Conservation (phyloP, 2,797 vertebrate genomes). For the Bradypodion pumilum region DNA sequence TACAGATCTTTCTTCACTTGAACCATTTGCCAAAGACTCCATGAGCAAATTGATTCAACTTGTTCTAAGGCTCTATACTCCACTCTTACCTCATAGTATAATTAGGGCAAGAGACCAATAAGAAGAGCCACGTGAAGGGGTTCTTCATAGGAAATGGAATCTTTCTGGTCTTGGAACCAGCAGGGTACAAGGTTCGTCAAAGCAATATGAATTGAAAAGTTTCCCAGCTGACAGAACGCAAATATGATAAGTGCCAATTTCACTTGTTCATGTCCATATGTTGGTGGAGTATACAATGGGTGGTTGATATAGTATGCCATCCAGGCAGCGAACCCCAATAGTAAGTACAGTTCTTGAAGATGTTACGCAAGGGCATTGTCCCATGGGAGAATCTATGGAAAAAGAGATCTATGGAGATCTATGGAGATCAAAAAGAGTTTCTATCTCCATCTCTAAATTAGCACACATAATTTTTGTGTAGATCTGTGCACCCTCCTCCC, state of each 20-base stretch:
- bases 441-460: too few relatives aligned
- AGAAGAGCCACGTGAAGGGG: constrained; percentile 82
- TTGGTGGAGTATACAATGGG: constrained; percentile 92
- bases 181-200: constrained; percentile 91
- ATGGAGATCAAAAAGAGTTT: too few relatives aligned
- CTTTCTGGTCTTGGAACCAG: constrained; percentile 92
- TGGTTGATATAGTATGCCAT: constrained; percentile 98
- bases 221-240: constrained; percentile 93
- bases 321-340: constrained; percentile 98
- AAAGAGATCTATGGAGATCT: too few relatives aligned
- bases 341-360: constrained; percentile 96
- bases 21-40: neutral
- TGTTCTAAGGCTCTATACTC: neutral
- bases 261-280: constrained; percentile 89
- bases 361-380: too few relatives aligned
- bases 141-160: constrained; percentile 82
- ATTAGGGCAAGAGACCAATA: constrained; percentile 81
- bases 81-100: constrained; percentile 87
- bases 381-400: too few relatives aligned
- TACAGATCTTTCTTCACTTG: neutral
- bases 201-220: constrained; percentile 95
- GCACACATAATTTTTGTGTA: too few relatives aligned
- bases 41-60: neutral
- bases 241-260: constrained; percentile 86
- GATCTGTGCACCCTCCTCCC: too few relatives aligned